Percentiles rank a stretch among this genome's conserved stretches.
Evolutionary conservation across 2,797 vertebrate genomes (phyloP).

Genomic region (Atherinosoma microstoma): DNA sequence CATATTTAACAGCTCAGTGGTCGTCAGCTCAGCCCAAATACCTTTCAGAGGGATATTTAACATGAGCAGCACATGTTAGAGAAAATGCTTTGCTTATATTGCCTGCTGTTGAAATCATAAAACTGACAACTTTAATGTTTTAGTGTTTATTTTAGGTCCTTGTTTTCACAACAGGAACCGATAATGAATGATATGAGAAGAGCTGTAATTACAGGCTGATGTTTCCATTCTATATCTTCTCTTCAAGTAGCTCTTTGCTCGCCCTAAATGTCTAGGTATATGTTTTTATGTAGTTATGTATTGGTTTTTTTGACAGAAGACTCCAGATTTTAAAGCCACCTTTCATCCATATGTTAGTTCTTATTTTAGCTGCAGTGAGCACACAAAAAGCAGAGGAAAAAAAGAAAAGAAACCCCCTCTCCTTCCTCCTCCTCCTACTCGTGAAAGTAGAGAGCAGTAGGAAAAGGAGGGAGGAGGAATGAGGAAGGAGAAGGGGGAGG

Average conservation of each 20-base stretch:
- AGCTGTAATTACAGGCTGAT: slow-evolving; percentile 35
- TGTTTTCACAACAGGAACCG: neutral
- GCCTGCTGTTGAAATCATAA: slow-evolving; percentile 17
- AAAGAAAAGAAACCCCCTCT: slow-evolving; percentile 38
- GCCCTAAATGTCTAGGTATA: slow-evolving; percentile 39
- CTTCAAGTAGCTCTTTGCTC: slow-evolving; percentile 15
- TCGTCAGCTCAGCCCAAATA: slow-evolving; percentile 34
- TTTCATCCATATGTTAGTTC: slow-evolving; percentile 19
- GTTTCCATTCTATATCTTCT: slow-evolving; percentile 27
- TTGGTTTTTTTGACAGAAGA: slow-evolving; percentile 17
- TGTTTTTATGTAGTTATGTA: slow-evolving; percentile 40
- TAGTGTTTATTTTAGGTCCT: neutral
- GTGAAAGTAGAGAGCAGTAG: slow-evolving; percentile 62
- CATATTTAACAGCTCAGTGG: slow-evolving; percentile 59
- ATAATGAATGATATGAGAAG: slow-evolving; percentile 10
- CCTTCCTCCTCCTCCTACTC: slow-evolving; percentile 40
- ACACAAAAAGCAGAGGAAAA: slow-evolving; percentile 29
- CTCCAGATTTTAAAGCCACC: slow-evolving; percentile 4
- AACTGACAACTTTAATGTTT: slow-evolving; percentile 3
- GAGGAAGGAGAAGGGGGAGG: slow-evolving; percentile 70
- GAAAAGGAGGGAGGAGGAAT: slow-evolving; percentile 66
- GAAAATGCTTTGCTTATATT: slow-evolving; percentile 38
- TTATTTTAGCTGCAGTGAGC: slow-evolving; percentile 42
- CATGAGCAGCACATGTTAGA: slow-evolving; percentile 22
- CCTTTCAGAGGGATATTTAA: slow-evolving; percentile 32